These are phyloP conservation scores for Circaetus gallicus DNA, from an alignment of 2,113 vertebrate species.

Conservation along the genomic window DNA sequence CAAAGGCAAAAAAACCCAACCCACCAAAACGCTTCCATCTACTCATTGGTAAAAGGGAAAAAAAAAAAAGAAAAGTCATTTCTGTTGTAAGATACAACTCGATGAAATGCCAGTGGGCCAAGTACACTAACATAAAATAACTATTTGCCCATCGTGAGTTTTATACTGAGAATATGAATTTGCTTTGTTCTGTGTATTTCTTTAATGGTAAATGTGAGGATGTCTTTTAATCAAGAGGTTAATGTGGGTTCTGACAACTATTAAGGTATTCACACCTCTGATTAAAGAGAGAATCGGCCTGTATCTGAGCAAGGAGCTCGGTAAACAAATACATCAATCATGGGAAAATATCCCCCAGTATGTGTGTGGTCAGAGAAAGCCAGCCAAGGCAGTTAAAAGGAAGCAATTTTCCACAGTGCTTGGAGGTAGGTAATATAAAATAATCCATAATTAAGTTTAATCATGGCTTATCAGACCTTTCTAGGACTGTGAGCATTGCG, in stretches of 20 bases:
- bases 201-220: neutral
- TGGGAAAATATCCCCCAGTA: conserved; percentile 22
- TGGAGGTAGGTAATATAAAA: conserved; percentile 64
- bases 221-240: conserved; percentile 57
- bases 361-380: conserved; percentile 32
- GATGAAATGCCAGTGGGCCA: neutral
- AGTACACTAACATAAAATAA: neutral
- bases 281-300: conserved; percentile 48
- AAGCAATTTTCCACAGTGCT: conserved; percentile 65
- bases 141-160: neutral
- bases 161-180: neutral
- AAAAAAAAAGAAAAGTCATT: neutral
- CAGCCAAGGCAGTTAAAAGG: conserved; percentile 63
- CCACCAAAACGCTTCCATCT: neutral
- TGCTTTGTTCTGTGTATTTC: neutral
- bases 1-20: neutral
- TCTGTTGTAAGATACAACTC: neutral
- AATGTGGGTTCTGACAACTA: conserved; percentile 43
- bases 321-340: conserved; percentile 67
- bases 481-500: conserved; percentile 4
- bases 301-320: conserved; percentile 8
- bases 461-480: conserved; percentile 54
- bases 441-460: conserved; percentile 67
- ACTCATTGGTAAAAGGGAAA: neutral
- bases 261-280: conserved; percentile 63